Base-by-base conservation (phyloP, 37 sponge, comb jelly and placozoan species). In the Eunapius fragilis region DNA sequence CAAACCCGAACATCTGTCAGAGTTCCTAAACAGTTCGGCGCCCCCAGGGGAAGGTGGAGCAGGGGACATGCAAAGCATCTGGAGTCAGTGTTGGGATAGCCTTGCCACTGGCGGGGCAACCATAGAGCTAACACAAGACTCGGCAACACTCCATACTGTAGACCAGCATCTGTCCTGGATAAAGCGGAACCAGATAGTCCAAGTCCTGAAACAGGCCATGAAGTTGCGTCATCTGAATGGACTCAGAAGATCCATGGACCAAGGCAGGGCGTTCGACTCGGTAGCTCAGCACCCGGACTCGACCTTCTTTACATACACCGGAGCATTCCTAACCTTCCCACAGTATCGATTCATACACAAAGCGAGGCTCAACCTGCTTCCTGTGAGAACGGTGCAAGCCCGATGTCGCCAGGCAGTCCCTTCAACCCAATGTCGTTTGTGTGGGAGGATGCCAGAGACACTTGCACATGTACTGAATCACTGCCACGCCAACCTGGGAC, bases 341-440 rank as follows among this genome's bases (percentile, higher is more conserved):
- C 69, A 74, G 23, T 82, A 86, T 74, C 36, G 87, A 22, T 90
- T 84, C 30, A 69, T 70, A 30, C 31, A 58, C 2, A 84, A 45
- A 33, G 86, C 76, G 14, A 70, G 86, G 26, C 67, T 82, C 23
- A 78, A 89, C 72, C 84, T 83, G 11, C 67, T 89, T 2, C 89
- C 89, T 5, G 45, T 68, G 6, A 5, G 82, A 13, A 70, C 73
- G 4, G 84, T 89, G 31, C 71, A 34, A 0, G 69, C 76, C 35
- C 31, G 80, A 31, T 24, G 45, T 37, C 48, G 49, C 5, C 37
- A 27, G 31, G 19, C 58, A 17, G 25, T 28, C 3, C n/a, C 38
- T 3, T 24, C 30, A 0, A 72, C 26, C 19, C 37, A 26, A 9
- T 84, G 85, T 67, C 48, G 35, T 2, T 11, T 11, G 9, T 84